Evolutionary conservation across 2,888 invertebrate genomes (phyloP), one percentile per base, ranked within the genome.

Genomic region (Chydorus sphaericus): DNA sequence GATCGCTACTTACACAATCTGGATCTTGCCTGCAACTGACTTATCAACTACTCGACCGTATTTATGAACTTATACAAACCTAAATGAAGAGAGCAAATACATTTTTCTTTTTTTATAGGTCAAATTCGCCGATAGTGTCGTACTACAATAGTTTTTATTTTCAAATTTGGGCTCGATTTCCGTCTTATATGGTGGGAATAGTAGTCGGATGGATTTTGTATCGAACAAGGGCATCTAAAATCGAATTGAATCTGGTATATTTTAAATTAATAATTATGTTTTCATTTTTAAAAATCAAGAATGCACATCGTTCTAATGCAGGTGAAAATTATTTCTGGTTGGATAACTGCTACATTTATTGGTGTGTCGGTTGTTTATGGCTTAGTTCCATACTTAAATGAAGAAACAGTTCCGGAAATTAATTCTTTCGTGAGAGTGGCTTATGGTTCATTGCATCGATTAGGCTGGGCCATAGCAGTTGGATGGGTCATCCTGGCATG

Each of bases 111-210:
- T n/a, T n/a, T n/a, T n/a, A n/a, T n/a, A n/a, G n/a, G n/a, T n/a
- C n/a, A n/a, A n/a, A n/a, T n/a, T n/a, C n/a, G n/a, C n/a, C n/a
- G n/a, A n/a, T n/a, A n/a, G n/a, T n/a, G n/a, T n/a, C n/a, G n/a
- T n/a, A n/a, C n/a, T n/a, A n/a, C n/a, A n/a, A 11, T 23, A 28
- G n/a, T 1, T 44, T 26, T 4, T 87, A 87, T 67, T 85, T 86
- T 69, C 87, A 87, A 64, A 87, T 87, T 10, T 87, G 87, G 86
- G 77, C 84, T 59, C 75, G 87, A 63, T 80, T 85, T 28, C 85
- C 86, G 10, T 82, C 86, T 11, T 87, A 86, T 68, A 77, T 87
- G 65, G 73, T 87, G 53, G 87, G 86, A 58, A 85, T 86, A 76
- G 71, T 79, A 33, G 77, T 82, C 7, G 87, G 86, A 1, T 85